A percentile compares a stretch with the other conserved stretches of the same genome.
These are phyloP conservation scores for Palaemon carinicauda DNA, from an alignment of 1,140 invertebrate genomes.

Conservation along the genomic window DNA sequence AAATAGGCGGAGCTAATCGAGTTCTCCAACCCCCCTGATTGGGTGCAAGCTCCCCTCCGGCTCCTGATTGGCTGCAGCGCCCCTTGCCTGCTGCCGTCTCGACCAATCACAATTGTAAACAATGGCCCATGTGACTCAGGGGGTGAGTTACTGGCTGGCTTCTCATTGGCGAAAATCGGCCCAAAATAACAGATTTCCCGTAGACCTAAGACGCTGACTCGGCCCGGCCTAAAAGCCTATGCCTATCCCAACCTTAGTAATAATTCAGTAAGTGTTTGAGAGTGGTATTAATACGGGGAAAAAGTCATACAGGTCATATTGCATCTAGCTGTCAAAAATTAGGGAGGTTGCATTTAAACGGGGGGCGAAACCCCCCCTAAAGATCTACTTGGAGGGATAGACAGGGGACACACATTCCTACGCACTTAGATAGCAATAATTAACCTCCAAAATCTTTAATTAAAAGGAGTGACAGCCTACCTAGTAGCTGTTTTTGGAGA, in stretches of 20 bases:
- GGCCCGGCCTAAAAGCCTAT: constrained; percentile 24
- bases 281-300: constrained; percentile 13
- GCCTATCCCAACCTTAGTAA: constrained; percentile 35
- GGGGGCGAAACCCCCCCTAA: too few species aligned
- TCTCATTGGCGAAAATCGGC: constrained; percentile 39
- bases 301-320: neutral
- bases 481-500: too few species aligned
- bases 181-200: constrained; percentile 27
- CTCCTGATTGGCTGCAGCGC: constrained; percentile 13
- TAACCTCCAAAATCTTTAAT: too few species aligned
- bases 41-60: neutral
- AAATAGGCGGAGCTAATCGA: neutral
- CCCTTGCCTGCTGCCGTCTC: constrained; percentile 1
- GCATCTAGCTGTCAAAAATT: too few species aligned
- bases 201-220: neutral
- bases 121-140: constrained; percentile 34
- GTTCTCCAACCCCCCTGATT: neutral
- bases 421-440: too few species aligned
- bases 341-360: too few species aligned
- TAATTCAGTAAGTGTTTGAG: constrained; percentile 48
- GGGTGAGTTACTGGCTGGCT: constrained; percentile 39
- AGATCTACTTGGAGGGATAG: too few species aligned
- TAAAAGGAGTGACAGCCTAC: too few species aligned
- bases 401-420: too few species aligned
- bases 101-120: constrained; percentile 13